phyloP scores from a whole-genome alignment of 2,113 vertebrate genomes.

The Tiliqua scincoides region DNA sequence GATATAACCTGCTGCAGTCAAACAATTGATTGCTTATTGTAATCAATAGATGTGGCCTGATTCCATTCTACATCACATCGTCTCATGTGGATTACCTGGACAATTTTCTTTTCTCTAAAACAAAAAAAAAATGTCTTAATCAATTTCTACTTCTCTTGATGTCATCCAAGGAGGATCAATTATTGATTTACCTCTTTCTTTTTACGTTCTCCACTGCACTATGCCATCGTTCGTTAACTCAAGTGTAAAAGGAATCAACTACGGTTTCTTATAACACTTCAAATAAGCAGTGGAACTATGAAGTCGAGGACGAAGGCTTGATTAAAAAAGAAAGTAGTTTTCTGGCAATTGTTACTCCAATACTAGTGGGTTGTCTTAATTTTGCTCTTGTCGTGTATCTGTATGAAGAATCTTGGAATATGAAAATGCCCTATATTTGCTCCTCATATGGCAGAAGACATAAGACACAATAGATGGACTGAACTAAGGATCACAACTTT shows the following conservation, averaged over 20 bases:
- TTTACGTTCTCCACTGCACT: background rate
- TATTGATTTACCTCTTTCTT: background rate
- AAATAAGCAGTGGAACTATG: background rate
- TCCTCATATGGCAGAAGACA: background rate
- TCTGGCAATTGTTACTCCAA: background rate
- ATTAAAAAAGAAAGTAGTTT: background rate
- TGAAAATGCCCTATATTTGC: background rate
- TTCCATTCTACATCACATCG: background rate
- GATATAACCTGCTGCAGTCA: too few relatives aligned
- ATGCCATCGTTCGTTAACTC: background rate
- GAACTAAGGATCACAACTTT: background rate
- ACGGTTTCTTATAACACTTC: background rate
- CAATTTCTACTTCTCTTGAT: background rate
- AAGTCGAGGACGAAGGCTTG: background rate
- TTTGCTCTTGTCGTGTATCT: background rate
- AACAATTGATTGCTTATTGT: too few relatives aligned
- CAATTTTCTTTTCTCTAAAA: background rate
- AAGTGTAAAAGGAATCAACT: slow-evolving; percentile 4
- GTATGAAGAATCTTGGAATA: background rate
- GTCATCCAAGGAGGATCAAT: background rate
- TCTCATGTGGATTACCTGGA: too few relatives aligned
- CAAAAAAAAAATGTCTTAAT: background rate
- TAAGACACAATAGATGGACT: background rate
- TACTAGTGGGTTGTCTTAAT: background rate
- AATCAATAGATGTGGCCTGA: too few relatives aligned